These are phyloP conservation scores for Buceros bicornis DNA, from an alignment of 2,797 vertebrate species.

Conservation along the genomic window DNA sequence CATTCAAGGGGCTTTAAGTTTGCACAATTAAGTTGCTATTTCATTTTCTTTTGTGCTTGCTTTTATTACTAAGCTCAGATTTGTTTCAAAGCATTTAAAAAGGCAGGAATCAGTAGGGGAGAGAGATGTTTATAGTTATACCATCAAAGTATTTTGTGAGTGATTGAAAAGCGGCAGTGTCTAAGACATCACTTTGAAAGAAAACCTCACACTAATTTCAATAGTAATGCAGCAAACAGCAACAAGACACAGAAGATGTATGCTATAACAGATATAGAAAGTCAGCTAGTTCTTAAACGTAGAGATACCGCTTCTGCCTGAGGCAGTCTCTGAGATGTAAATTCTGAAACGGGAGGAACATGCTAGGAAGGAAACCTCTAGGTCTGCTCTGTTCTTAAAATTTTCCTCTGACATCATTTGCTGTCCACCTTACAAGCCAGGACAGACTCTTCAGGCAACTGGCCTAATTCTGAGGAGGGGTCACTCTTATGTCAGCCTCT, in stretches of 20 bases:
- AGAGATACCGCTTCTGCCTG: neutral
- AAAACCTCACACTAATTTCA: neutral
- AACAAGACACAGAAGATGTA: neutral
- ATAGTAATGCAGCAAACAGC: neutral
- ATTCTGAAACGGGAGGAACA: neutral
- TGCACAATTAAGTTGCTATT: neutral
- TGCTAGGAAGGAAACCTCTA: neutral
- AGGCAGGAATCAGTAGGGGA: neutral
- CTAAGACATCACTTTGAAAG: neutral
- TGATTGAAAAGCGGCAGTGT: neutral
- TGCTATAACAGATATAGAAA: neutral
- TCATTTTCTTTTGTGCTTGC: neutral
- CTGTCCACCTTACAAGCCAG: neutral
- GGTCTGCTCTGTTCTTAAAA: neutral
- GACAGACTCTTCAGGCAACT: neutral
- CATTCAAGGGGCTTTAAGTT: neutral
- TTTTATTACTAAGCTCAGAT: neutral
- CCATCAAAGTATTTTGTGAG: neutral
- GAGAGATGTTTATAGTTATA: neutral
- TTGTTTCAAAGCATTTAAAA: constrained; percentile 15
- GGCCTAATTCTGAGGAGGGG: neutral
- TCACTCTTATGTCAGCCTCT: neutral
- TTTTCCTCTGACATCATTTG: neutral
- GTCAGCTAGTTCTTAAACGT: neutral
- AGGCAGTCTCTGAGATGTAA: neutral